Conservation (phyloP, 2,888 invertebrate genomes). For the Cosmorhoe ocellata region DNA sequence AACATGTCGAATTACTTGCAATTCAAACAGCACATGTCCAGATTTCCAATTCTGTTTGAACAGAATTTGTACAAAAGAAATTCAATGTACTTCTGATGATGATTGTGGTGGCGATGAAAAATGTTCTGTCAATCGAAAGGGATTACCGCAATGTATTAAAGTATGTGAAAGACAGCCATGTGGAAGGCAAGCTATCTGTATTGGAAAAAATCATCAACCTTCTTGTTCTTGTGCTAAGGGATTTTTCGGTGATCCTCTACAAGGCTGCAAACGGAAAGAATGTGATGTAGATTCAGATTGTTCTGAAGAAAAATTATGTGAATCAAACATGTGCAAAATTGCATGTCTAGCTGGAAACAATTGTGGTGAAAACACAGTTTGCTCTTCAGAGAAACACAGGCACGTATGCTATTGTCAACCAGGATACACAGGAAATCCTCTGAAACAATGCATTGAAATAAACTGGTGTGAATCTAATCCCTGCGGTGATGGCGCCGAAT, state of each 20-base stretch:
- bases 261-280: conserved; percentile 91
- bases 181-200: conserved; percentile 92
- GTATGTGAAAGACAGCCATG: conserved; percentile 89
- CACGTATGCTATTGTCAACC: conserved; percentile 91
- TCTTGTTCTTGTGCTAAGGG: conserved; percentile 90
- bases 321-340: conserved; percentile 91
- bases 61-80: conserved; percentile 92
- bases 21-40: conserved; percentile 90
- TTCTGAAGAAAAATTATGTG: conserved; percentile 91
- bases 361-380: conserved; percentile 92
- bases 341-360: conserved; percentile 92
- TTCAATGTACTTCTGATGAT: conserved; percentile 86
- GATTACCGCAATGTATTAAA: conserved; percentile 89
- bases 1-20: conserved; percentile 93
- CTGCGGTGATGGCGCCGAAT: conserved; percentile 90
- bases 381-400: conserved; percentile 91
- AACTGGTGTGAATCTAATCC: conserved; percentile 91
- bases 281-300: conserved; percentile 88
- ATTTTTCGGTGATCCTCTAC: conserved; percentile 90
- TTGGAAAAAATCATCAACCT: conserved; percentile 87
- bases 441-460: conserved; percentile 86
- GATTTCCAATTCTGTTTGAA: conserved; percentile 92
- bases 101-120: conserved; percentile 89
- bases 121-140: conserved; percentile 86
- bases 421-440: conserved; percentile 91